Evolutionary conservation across 2,797 vertebrate genomes (phyloP).

Genomic region (Squalus acanthias): DNA sequence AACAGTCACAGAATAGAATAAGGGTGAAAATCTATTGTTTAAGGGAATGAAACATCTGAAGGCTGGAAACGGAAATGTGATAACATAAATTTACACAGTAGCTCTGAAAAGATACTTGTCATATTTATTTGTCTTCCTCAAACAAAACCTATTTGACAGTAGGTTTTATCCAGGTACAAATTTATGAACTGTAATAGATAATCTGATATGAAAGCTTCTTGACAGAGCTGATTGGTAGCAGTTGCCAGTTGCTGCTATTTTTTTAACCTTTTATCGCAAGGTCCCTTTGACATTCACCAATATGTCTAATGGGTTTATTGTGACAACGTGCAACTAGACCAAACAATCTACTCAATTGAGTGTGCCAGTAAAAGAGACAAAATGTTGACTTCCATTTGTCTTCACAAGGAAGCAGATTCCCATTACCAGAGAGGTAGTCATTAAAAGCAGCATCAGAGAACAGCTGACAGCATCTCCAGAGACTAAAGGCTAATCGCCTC

Average conservation of each 20-base stretch:
- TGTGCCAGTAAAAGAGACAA: neutral
- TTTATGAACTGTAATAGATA: neutral
- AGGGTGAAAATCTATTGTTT: neutral
- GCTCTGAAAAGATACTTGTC: neutral
- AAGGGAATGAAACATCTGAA: conserved; percentile 20
- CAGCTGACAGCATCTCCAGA: neutral
- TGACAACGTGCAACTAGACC: neutral
- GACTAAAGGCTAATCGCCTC: neutral
- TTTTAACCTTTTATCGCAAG: conserved; percentile 13
- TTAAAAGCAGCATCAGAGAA: neutral
- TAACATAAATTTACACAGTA: neutral
- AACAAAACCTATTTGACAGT: neutral
- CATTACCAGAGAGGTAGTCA: neutral
- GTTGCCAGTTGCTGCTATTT: neutral
- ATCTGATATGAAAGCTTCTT: neutral
- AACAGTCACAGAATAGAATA: neutral
- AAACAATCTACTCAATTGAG: conserved; percentile 19
- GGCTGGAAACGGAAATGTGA: neutral
- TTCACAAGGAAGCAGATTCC: neutral
- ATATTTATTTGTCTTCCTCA: neutral
- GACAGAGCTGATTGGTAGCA: neutral
- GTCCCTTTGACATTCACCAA: conserved; percentile 13
- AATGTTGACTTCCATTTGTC: conserved; percentile 5
- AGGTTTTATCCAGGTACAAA: neutral
- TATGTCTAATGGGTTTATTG: neutral